phyloP scores from a whole-genome alignment of 2,113 vertebrate genomes.

The Melanotaenia duboulayi region DNA sequence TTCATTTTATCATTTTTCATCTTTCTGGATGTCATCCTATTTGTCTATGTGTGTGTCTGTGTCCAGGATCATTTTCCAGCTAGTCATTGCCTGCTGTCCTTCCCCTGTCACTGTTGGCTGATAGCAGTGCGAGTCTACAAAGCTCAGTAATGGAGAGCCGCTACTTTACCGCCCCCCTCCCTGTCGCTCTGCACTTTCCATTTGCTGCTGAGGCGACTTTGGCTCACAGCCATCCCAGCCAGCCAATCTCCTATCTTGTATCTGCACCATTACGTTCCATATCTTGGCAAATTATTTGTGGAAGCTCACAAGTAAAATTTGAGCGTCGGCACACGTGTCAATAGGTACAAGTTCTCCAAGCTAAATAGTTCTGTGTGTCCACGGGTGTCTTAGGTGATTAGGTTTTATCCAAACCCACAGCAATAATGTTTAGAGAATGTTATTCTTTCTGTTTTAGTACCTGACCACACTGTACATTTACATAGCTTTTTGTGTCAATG shows the following conservation, averaged over 20 bases:
- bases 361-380: constrained; percentile 27
- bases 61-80: constrained; percentile 56
- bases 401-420: constrained; percentile 28
- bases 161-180: constrained; percentile 39
- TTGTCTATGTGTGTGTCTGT: constrained; percentile 35
- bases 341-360: background rate
- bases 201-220: constrained; percentile 74
- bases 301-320: constrained; percentile 50
- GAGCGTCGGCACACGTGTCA: background rate
- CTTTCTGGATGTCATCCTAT: constrained; percentile 45
- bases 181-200: constrained; percentile 58
- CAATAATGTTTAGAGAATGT: background rate
- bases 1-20: constrained; percentile 33
- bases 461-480: constrained; percentile 3
- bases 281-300: constrained; percentile 63
- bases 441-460: background rate
- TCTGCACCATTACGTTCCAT: constrained; percentile 68
- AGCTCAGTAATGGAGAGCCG: constrained; percentile 69
- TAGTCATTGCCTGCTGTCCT: constrained; percentile 57
- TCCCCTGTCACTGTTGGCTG: constrained; percentile 67
- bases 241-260: constrained; percentile 60
- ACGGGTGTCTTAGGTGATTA: constrained; percentile 28
- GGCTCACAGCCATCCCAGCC: constrained; percentile 64
- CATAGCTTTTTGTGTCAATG: background rate
- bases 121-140: constrained; percentile 61